Evolutionary conservation across 1,140 invertebrate genomes (phyloP).

Genomic region (Drusus annulatus): DNA sequence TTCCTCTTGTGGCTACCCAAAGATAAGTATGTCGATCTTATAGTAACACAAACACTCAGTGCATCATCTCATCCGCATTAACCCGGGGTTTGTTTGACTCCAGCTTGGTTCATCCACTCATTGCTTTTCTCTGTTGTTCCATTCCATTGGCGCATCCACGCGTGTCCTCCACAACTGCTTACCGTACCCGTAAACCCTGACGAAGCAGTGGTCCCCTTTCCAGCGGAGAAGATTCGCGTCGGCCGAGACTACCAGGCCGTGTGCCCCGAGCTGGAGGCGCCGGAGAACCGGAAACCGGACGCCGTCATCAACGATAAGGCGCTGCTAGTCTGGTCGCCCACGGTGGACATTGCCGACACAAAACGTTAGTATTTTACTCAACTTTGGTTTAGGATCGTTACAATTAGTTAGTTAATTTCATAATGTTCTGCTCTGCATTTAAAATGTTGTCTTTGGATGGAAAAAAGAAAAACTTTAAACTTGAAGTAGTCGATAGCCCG

Average conservation of each 20-base stretch:
- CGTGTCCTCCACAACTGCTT: conserved; percentile 4
- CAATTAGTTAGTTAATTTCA: no score
- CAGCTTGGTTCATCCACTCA: conserved; percentile 45
- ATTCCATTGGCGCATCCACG: conserved; percentile 61
- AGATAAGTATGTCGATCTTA: no score
- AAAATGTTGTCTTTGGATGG: no score
- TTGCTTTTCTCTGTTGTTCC: conserved; percentile 65
- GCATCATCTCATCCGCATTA: conserved; percentile 24
- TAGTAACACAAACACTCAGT: no score
- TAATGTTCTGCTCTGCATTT: no score
- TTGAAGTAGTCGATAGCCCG: no score
- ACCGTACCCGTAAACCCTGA: conserved; percentile 58
- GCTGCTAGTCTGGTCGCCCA: conserved; percentile 95
- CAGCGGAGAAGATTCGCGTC: conserved; percentile 93
- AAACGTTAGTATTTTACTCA: conserved; percentile 79
- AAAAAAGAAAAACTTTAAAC: no score
- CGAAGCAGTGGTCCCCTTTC: conserved; percentile 73
- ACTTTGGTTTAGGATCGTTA: no score
- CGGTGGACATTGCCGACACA: conserved; percentile 86
- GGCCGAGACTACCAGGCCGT: conserved; percentile 94
- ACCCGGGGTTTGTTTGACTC: neutral
- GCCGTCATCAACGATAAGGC: conserved; percentile 84
- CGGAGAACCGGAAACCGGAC: conserved; percentile 74
- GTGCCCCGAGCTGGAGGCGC: conserved; percentile 83
- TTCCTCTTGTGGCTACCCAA: no score